Evolutionary conservation across 2,797 vertebrate genomes (phyloP).

Genomic region (Eutrigla gurnardus): DNA sequence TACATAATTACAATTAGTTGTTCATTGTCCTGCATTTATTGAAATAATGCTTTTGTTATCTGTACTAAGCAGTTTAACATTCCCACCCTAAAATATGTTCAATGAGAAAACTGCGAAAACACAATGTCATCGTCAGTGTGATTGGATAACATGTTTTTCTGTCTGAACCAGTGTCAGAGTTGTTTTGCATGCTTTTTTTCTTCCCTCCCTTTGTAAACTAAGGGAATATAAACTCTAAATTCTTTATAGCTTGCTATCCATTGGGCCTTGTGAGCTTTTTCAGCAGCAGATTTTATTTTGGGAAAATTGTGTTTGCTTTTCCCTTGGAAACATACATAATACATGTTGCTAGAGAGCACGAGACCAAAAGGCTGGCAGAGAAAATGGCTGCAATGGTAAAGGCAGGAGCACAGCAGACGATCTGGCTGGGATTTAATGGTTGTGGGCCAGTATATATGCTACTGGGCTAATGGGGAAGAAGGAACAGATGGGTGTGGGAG

Average conservation of each 20-base stretch:
- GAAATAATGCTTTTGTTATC: not conserved
- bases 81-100: not conserved
- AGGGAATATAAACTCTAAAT: constrained; percentile 15
- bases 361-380: constrained; percentile 4
- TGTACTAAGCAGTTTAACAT: not conserved
- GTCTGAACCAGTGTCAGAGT: not conserved
- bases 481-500: not conserved
- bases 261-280: constrained; percentile 1
- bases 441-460: not conserved
- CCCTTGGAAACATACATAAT: constrained; percentile 27
- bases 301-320: constrained; percentile 17
- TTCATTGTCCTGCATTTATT: not conserved
- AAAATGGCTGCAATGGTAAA: not conserved
- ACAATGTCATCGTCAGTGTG: not conserved
- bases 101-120: not conserved
- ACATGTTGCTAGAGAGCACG: constrained; percentile 8
- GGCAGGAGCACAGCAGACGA: not conserved
- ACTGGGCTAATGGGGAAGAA: not conserved
- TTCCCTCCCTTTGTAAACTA: not conserved
- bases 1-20: not conserved
- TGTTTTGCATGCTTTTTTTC: constrained; percentile 5
- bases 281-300: constrained; percentile 29
- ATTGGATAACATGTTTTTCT: too few relatives aligned
- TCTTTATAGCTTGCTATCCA: constrained; percentile 16
- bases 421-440: not conserved